Base-by-base conservation (phyloP, 2,113 vertebrate genomes). In the Eurypyga helias region DNA sequence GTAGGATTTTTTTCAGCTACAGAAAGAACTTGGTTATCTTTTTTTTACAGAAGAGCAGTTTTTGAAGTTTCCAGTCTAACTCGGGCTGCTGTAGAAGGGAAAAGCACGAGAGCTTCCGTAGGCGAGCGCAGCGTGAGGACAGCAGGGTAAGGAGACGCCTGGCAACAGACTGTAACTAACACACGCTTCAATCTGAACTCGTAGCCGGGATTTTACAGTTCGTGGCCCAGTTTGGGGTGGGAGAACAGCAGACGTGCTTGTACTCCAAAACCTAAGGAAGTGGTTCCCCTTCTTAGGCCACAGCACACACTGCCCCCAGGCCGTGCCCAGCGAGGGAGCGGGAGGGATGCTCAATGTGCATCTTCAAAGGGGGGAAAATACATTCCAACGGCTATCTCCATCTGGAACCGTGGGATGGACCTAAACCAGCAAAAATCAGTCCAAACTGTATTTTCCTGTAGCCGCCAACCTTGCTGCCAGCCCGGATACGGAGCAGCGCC, bases 21-120 rank as follows among this genome's bases (percentile, higher is more conserved):
- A 86, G 36, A 65, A 83, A 62, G 66, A 58, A 41, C 12, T 41
- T 12, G 19, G n/a, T n/a, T 14, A 2, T 24, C 78, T 31, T 65
- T 69, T 89, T 91, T 65, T 88, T 91, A 91, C 51, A 96, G 91
- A 73, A 95, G 77, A 95, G 66, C 70, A 92, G 77, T 81, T 96
- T 76, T 76, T 33, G 29, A 86, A 75, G 29, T 71, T 45, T 82
- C 38, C 38, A 70, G 64, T 64, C 73, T 52, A 62, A 49, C 49
- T 83, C 78, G 75, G 70, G 83, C 26, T 8, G 10, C 26, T 57
- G 43, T 31, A 45, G n/a, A 77, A 49, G 38, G 29, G 29, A 14
- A 52, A 52, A 36, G 1, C 51, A 82, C 13, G 1, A 83, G 57
- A 75, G 52, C 28, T 90, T 87, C 49, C 55, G 71, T 6, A 61